Conservation (phyloP, 2,888 invertebrate species). For the Agapostemon virescens region DNA sequence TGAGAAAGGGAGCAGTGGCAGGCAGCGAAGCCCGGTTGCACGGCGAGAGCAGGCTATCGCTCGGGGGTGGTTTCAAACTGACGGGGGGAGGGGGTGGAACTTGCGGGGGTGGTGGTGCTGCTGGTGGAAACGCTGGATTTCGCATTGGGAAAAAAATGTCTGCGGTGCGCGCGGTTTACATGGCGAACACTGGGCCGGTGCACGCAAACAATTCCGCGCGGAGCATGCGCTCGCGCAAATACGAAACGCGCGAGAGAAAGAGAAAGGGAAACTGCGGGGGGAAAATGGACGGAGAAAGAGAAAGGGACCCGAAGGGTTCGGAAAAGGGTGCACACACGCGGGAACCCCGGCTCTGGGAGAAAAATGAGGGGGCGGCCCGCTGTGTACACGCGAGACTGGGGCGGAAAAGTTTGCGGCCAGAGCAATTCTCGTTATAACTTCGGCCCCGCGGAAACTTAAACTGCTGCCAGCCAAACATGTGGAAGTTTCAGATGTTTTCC, state of each 20-base stretch:
- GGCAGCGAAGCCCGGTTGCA: constrained; percentile 1
- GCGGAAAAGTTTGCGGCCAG: constrained; percentile 68
- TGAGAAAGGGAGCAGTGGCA: constrained; percentile 41
- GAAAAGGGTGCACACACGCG: constrained; percentile 4
- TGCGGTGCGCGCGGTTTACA: constrained; percentile 64
- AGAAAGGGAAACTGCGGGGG: neutral
- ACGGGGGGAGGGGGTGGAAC: constrained; percentile 9
- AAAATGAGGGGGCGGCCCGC: constrained; percentile 29
- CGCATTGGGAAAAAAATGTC: constrained; percentile 62
- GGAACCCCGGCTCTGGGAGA: constrained; percentile 7
- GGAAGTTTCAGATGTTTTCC: constrained; percentile 66
- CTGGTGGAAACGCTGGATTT: constrained; percentile 32
- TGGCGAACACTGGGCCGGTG: constrained; percentile 38
- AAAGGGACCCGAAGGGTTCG: neutral
- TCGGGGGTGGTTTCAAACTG: neutral
- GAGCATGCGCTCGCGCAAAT: constrained; percentile 55
- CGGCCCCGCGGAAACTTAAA: constrained; percentile 70
- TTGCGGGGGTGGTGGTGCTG: neutral
- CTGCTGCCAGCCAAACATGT: constrained; percentile 67
- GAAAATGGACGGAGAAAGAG: neutral
- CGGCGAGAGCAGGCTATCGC: neutral
- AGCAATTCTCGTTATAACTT: constrained; percentile 78
- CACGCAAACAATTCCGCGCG: constrained; percentile 56
- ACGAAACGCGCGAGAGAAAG: constrained; percentile 29
- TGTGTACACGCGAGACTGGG: constrained; percentile 67